A percentile compares a stretch with the other conserved stretches of the same genome.
phyloP scores from a whole-genome alignment of 2,888 invertebrate genomes.

The Prenolepis imparis region DNA sequence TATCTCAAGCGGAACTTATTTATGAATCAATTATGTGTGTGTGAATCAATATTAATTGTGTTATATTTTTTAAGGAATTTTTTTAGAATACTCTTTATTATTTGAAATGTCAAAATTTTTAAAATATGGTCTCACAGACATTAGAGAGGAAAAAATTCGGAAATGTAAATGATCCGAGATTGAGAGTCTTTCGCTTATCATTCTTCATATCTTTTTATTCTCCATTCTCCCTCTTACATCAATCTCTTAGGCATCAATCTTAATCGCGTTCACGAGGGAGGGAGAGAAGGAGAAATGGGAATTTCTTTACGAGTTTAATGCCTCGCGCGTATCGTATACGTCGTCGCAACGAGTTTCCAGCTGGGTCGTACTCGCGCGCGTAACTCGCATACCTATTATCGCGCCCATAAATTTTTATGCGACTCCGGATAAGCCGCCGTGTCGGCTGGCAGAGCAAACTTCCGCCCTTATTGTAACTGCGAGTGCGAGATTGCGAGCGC shows the following conservation, averaged over 20 bases:
- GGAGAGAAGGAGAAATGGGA: slow-evolving; percentile 3
- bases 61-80: background rate
- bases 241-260: slow-evolving; percentile 18
- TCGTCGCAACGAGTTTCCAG: slow-evolving; percentile 37
- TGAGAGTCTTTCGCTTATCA: slow-evolving; percentile 10
- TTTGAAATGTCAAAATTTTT: slow-evolving; percentile 14
- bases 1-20: too few species aligned
- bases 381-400: slow-evolving; percentile 71
- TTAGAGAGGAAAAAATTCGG: background rate
- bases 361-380: slow-evolving; percentile 43
- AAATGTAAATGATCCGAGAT: background rate
- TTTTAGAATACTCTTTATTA: background rate
- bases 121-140: background rate
- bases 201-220: background rate
- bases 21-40: too few species aligned
- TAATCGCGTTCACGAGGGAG: slow-evolving; percentile 1
- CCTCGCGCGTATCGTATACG: slow-evolving; percentile 7
- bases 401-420: slow-evolving; percentile 75
- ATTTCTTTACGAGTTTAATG: slow-evolving; percentile 10
- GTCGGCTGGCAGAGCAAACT: slow-evolving; percentile 52
- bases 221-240: background rate
- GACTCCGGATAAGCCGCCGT: slow-evolving; percentile 65
- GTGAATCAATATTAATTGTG: too few species aligned
- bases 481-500: slow-evolving; percentile 33
- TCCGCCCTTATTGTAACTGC: slow-evolving; percentile 52